Evolutionary conservation across 2,113 vertebrate species (phyloP), one percentile per base, ranked within the genome.

Genomic region (Elephas maximus): DNA sequence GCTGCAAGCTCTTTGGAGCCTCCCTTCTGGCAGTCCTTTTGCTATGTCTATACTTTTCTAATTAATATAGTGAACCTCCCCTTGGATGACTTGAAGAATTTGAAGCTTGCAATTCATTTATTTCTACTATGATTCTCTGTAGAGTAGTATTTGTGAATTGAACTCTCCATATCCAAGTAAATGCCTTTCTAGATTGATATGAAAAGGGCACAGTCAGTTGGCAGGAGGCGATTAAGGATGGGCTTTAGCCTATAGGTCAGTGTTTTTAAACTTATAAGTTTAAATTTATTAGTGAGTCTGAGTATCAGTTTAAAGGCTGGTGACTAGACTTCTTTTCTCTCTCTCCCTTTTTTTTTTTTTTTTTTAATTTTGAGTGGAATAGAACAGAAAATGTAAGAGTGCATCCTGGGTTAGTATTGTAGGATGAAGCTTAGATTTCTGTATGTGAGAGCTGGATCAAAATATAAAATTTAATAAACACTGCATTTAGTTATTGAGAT

Each of bases 401-500:
- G 4, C 10, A 60, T 65, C 24, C 8, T 18, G 24, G 33, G 12
- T 92, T 84, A 41, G 9, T 67, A 84, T 57, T 84, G 15, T 57
- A 77, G 5, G 5, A 65, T 93, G 81, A 5, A 93, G n/a, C 2
- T 91, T 87, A 88, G 48, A 60, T 83, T 91, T 89, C 48, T 86
- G 6, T 79, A n/a, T 53, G 71, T 81, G 26, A 26, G 44, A 83
- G 83, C 45, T 91, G 17, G 41, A 37, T 78, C 8, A 81, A 94
- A 88, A 65, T 91, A 71, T 65, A 86, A 73, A 86, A 48, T 69
- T 65, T 80, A 81, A 86, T 87, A 87, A 89, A 41, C 2, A 74
- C 78, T 48, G 30, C 18, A 76, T 69, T 90, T 85, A 85, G 2
- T 91, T 95, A 67, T 51, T 30, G 65, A 12, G 8, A 87, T 88